Evolutionary conservation across 2,888 invertebrate species (phyloP), one percentile per base, ranked within the genome.

Genomic region (Eucriotettix oculatus): DNA sequence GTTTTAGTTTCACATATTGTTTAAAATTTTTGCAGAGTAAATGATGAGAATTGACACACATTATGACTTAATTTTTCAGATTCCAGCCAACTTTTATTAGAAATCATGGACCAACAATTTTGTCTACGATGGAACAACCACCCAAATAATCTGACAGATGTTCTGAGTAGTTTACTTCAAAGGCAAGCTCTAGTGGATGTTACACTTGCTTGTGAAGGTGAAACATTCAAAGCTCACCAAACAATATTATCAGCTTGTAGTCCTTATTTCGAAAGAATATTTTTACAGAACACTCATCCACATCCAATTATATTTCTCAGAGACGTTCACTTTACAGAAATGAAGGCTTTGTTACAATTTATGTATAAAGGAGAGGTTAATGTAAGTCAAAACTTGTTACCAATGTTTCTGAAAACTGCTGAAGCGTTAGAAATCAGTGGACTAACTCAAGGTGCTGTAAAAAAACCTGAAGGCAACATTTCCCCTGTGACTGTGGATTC

Each of bases 61-160:
- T 55, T 29, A 14, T 29, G 16, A 11, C 12, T 54, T 14, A 12
- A 54, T 54, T n/a, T n/a, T 59, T 43, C 57, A 61, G 61, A 42
- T 58, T 57, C 54, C 53, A 52, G 54, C 60, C 57, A 57, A 44
- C 60, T 57, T 57, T 54, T 52, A 53, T 16, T 61, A 56, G 52
- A 63, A 63, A 63, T 60, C 56, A 80, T 77, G 75, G 79, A 79
- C 72, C 78, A 78, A 73, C 90, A 91, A 81, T 92, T 90, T 79
- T 90, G 90, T 79, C 84, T 92, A 75, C 87, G 90, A 81, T 92
- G 91, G 91, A 90, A 91, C 83, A 92, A 91, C 80, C 91, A 91
- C 80, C 90, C 88, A 73, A 86, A 81, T 78, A 91, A 91, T 79
- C 80, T 92, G 76, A 90, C 90, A 73, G 90, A 90, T 78, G 90